phyloP scores from a whole-genome alignment of 2,113 vertebrate species.

The Gracilinanus agilis region DNA sequence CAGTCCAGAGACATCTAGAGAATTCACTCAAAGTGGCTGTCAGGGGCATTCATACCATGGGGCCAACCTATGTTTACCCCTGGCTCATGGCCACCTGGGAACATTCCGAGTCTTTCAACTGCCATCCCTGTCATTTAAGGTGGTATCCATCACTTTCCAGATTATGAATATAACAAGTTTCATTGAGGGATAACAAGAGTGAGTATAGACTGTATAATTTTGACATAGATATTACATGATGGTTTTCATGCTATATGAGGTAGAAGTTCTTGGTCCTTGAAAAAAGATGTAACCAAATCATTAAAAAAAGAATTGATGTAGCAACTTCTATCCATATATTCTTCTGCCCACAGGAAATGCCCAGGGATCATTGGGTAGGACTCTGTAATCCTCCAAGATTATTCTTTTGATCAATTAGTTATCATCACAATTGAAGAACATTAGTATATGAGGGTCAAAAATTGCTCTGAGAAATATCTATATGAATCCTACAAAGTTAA shows the following conservation, averaged over 20 bases:
- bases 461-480: not conserved
- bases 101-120: no score
- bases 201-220: no score
- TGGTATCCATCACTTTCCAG: no score
- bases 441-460: not conserved
- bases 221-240: no score
- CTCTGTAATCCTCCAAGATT: not conserved
- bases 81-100: no score
- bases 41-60: no score
- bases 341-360: not conserved
- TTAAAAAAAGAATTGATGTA: not conserved
- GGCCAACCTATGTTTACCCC: no score
- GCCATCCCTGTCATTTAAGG: no score
- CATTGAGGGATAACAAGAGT: no score
- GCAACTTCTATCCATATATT: not conserved
- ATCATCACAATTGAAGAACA: not conserved
- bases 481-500: not conserved
- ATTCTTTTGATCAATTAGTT: not conserved
- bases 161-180: no score
- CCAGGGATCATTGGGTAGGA: not conserved
- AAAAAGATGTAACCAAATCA: not conserved
- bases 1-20: no score
- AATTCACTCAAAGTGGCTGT: no score
- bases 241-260: not conserved
- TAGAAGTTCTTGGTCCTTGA: not conserved